phyloP scores from a whole-genome alignment of 2,888 invertebrate genomes.

The Trissolcus brochymenae region DNA sequence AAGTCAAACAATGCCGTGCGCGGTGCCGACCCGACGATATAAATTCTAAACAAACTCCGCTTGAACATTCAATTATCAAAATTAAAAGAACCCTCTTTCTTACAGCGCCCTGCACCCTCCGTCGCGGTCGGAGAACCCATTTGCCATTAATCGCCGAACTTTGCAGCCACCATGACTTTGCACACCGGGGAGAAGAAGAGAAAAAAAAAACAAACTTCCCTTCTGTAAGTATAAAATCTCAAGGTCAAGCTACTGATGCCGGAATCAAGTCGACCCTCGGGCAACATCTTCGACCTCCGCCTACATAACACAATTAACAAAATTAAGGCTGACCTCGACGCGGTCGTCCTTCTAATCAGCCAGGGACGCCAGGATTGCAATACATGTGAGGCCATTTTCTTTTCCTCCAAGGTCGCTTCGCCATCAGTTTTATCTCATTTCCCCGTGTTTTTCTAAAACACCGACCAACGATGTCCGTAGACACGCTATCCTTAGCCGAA shows the following conservation, averaged over 20 bases:
- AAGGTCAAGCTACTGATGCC: conserved; percentile 32
- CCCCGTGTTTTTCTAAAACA: conserved; percentile 43
- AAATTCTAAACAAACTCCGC: conserved; percentile 37
- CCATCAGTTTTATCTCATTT: conserved; percentile 38
- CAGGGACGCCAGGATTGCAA: neutral
- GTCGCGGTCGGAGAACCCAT: conserved; percentile 13
- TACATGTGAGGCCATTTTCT: conserved; percentile 25
- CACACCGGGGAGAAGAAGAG: neutral
- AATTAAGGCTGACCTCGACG: conserved; percentile 21
- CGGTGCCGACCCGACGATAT: no score
- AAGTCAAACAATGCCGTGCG: neutral
- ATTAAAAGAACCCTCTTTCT: conserved; percentile 47
- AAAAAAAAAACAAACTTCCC: conserved; percentile 22
- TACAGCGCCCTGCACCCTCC: conserved; percentile 16
- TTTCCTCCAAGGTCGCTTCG: conserved; percentile 25
- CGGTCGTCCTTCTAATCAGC: conserved; percentile 15
- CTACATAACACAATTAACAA: conserved; percentile 28
- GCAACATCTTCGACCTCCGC: conserved; percentile 1
- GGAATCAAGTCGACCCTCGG: conserved; percentile 8
- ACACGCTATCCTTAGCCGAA: conserved; percentile 35
- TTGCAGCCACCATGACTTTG: conserved; percentile 44
- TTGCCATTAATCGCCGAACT: conserved; percentile 44
- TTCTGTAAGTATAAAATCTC: conserved; percentile 10
- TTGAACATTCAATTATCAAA: conserved; percentile 44
- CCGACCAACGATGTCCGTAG: conserved; percentile 35